Base-by-base conservation (phyloP, 2,888 invertebrate species). In the Rhogogaster chlorosoma region DNA sequence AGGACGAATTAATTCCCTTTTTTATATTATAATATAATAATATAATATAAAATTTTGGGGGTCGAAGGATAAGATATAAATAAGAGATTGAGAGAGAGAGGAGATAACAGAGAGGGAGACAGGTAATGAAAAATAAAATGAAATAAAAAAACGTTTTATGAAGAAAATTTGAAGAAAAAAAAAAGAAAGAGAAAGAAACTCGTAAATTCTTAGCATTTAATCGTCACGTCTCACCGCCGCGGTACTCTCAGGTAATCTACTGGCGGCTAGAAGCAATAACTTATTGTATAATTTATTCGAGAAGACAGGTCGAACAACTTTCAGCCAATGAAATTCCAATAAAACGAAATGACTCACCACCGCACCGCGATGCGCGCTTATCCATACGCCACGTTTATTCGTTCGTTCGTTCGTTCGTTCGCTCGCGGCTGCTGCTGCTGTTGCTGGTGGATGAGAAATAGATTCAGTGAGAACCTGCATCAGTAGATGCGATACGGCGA, bases 301-400 rank as follows among this genome's bases (percentile, higher is more conserved):
- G 83, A 83, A 83, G 83, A 83, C 83, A 83, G 83, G 83, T 83
- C 83, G 67, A 26, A 83, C 83, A 83, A 83, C 83, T 83, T 83
- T 83, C 83, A 83, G 83, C 83, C 83, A 83, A 83, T 83, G 83
- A 83, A 70, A 83, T 83, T 49, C 83, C 45, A 83, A 83, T 83
- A 64, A 83, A 70, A 83, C 45, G 29, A 83, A 67, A 70, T 67
- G 83, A 83, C 83, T 83, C 83, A 70, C 83, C 57, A 29, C 77
- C 49, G 15, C 32, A 53, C 49, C 77, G 42, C 73, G 45, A 26
- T 12, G 42, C 49, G n/a, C 73, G 38, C 22, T 5, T 73, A 38
- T 36, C 57, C 80, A 80, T 80, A 57, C 29, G 57, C 77, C 77
- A 77, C 57, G 36, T 57, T 32, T 29, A 42, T 61, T 26, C n/a